Base-by-base conservation (phyloP, 2,888 invertebrate species). In the Amphipoea lucens region DNA sequence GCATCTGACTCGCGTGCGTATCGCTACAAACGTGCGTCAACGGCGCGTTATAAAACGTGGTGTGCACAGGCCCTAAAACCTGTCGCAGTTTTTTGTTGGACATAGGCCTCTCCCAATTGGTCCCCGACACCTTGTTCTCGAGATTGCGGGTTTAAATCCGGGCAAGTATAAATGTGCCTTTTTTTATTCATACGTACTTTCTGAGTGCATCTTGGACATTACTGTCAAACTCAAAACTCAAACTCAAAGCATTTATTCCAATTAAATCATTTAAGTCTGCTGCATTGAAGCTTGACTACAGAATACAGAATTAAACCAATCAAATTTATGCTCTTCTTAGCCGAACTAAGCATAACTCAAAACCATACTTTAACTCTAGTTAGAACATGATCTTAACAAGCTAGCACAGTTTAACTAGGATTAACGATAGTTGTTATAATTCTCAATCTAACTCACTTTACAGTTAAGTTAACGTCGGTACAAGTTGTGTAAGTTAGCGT, bases 361-460 rank as follows among this genome's bases (percentile, higher is more conserved):
- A 83, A 42, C 73, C 48, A 51, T 63, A 74, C 70, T 76, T 68
- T 54, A 81, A 76, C 74, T 70, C 23, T 9, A 82, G 63, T 84
- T 78, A 84, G 54, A 54, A 45, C 78, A 84, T 67, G 81, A 81
- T 66, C 60, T 54, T 62, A 82, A 74, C 82, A 72, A 82, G 65
- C 82, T 78, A 62, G 40, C 86, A 76, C 75, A 75, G 66, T 77
- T 77, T 86, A 87, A 79, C 70, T n/a, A 63, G 72, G 45, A 83
- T 84, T 83, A 83, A 84, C 72, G 87, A 73, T 75, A 79, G 63
- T 84, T 78, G 87, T 79, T 79, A 75, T 76, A 86, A 83, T 84
- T 86, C 51, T 42, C 71, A 72, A 83, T 84, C 67, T 83, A 79
- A 83, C 66, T 79, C 60, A 45, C 23, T 73, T 84, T 82, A 82